Percentiles rank a stretch among this genome's conserved stretches.
These are phyloP conservation scores for Chloroceryle aenea DNA, from an alignment of 2,113 vertebrate genomes.

Conservation along the genomic window DNA sequence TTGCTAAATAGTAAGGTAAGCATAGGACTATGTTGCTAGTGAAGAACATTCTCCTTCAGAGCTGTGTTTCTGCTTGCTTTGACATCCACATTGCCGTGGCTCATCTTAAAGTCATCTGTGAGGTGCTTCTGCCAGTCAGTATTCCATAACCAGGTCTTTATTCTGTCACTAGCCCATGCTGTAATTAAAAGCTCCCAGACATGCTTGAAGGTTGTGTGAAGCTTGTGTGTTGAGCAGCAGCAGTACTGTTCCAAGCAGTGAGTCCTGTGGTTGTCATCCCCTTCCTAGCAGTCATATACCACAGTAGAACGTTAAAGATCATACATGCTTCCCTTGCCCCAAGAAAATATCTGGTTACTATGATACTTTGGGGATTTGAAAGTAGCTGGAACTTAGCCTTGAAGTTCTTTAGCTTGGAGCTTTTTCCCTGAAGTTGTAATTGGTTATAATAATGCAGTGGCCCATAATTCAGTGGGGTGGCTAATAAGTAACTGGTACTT, in stretches of 20 bases:
- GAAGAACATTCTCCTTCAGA: neutral
- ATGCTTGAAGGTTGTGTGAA: neutral
- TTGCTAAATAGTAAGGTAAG: neutral
- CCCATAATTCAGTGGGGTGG: neutral
- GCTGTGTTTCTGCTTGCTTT: neutral
- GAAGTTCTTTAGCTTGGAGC: neutral
- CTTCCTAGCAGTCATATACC: neutral
- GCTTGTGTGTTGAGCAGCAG: neutral
- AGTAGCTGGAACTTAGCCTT: neutral
- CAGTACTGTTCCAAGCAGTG: neutral
- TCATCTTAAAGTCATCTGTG: neutral
- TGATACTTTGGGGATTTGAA: neutral
- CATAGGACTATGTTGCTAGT: accelerated
- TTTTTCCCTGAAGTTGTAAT: neutral
- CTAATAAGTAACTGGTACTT: neutral
- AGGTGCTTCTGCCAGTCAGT: neutral
- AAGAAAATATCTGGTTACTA: neutral
- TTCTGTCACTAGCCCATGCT: neutral
- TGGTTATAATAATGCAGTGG: neutral
- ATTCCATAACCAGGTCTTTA: neutral
- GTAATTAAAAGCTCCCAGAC: neutral
- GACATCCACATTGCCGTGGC: neutral
- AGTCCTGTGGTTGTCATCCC: neutral
- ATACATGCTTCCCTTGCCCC: neutral
- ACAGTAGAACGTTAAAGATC: neutral